Percentiles rank a stretch among this genome's conserved stretches.
These are phyloP conservation scores for Cataglyphis livida DNA, from an alignment of 2,888 invertebrate genomes.

Conservation along the genomic window DNA sequence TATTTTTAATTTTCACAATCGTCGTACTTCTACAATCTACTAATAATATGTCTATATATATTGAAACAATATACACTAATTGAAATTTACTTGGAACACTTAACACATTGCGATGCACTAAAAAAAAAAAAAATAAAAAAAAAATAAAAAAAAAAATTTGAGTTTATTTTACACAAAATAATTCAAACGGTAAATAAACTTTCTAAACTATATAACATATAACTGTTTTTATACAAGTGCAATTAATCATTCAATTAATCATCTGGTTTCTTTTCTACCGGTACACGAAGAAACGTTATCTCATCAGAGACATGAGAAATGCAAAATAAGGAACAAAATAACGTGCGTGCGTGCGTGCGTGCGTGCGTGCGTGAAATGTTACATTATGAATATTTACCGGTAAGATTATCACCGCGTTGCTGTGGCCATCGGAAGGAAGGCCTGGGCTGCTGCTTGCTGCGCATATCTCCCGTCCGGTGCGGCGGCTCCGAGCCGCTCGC, in stretches of 20 bases:
- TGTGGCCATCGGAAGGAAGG: constrained; percentile 90
- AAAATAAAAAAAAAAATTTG: background rate
- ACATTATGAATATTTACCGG: constrained; percentile 83
- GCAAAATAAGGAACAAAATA: constrained; percentile 48
- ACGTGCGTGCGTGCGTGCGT: constrained; percentile 46
- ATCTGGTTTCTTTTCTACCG: constrained; percentile 22
- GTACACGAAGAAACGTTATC: constrained; percentile 28
- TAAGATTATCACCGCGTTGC: constrained; percentile 88
- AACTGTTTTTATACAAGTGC: background rate
- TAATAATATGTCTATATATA: background rate
- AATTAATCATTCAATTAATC: constrained; percentile 42
- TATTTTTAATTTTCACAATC: too few species aligned
- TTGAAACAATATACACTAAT: background rate
- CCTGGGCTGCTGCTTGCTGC: constrained; percentile 91
- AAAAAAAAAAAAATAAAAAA: background rate
- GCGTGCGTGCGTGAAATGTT: constrained; percentile 58
- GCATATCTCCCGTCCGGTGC: constrained; percentile 87
- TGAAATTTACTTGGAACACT: background rate
- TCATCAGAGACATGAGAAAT: constrained; percentile 41
- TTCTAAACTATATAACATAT: constrained; percentile 29
- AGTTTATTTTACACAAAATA: background rate
- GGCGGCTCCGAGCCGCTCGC: constrained; percentile 83
- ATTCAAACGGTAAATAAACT: background rate
- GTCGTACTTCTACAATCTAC: background rate
- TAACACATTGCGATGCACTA: background rate